A percentile compares a stretch with the other conserved stretches of the same genome.
phyloP scores from a whole-genome alignment of 2,797 vertebrate genomes.

The Lagodon rhomboides region DNA sequence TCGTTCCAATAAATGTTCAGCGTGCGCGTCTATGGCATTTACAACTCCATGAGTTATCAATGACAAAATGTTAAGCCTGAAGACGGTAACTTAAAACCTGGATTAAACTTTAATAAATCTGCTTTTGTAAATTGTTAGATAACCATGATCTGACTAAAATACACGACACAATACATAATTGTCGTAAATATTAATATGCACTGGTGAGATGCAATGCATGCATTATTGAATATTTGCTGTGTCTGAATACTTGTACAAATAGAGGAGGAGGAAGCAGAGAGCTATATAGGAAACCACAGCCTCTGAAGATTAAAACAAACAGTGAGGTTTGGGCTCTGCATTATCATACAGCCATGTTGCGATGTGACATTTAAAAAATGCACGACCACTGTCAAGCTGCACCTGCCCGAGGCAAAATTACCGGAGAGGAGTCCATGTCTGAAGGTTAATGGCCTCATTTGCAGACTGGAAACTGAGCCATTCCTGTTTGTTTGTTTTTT shows the following conservation, averaged over 20 bases:
- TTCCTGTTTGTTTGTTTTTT: constrained; percentile 14
- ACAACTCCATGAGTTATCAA: neutral
- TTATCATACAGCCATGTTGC: neutral
- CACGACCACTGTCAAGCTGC: neutral
- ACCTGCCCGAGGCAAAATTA: constrained; percentile 31
- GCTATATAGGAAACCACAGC: neutral
- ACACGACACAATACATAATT: neutral
- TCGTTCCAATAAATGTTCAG: constrained; percentile 20
- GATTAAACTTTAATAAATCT: neutral
- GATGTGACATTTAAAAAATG: neutral
- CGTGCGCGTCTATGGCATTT: neutral
- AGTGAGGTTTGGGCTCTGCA: neutral
- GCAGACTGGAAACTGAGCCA: constrained; percentile 18
- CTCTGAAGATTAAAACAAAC: neutral
- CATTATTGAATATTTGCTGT: neutral
- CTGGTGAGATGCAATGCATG: neutral
- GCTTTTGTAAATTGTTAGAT: neutral
- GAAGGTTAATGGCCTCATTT: constrained; percentile 46
- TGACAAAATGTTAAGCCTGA: neutral
- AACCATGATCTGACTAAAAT: neutral
- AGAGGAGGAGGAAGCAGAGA: neutral
- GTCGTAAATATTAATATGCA: neutral
- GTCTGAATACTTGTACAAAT: neutral
- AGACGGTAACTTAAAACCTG: neutral
- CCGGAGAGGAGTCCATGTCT: neutral